These are phyloP conservation scores for Cheilosia variabilis DNA, from an alignment of 2,888 invertebrate species.

Conservation along the genomic window DNA sequence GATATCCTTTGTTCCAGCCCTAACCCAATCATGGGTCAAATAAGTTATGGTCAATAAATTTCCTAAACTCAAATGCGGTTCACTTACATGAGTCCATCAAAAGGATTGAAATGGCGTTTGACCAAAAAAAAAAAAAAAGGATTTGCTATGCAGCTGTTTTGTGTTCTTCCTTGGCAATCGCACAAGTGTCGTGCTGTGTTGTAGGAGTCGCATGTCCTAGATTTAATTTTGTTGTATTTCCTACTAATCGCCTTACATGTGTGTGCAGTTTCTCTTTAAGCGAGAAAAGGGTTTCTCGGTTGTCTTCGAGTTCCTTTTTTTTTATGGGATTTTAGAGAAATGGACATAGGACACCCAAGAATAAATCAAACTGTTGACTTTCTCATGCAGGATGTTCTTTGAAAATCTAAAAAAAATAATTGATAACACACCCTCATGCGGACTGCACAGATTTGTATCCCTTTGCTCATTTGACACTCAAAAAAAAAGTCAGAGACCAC, in stretches of 20 bases:
- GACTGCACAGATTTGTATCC: constrained; percentile 35
- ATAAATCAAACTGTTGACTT: constrained; percentile 62
- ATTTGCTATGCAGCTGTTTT: constrained; percentile 57
- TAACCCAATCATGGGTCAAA: constrained; percentile 59
- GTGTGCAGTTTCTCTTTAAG: constrained; percentile 45
- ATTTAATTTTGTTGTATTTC: constrained; percentile 57
- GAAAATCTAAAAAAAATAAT: constrained; percentile 35
- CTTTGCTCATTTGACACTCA: constrained; percentile 57
- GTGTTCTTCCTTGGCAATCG: background rate
- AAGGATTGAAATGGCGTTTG: constrained; percentile 61
- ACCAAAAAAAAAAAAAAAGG: constrained; percentile 43
- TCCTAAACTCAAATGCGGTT: constrained; percentile 40
- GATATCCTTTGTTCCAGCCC: constrained; percentile 34
- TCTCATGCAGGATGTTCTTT: constrained; percentile 67
- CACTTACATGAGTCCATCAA: constrained; percentile 41
- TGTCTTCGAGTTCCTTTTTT: constrained; percentile 8
- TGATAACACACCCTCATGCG: constrained; percentile 60
- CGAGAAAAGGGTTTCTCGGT: constrained; percentile 68
- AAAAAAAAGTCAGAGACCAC: constrained; percentile 21
- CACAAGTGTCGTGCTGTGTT: constrained; percentile 50
- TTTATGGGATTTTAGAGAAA: constrained; percentile 49
- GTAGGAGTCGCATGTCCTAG: constrained; percentile 62
- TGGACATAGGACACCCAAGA: constrained; percentile 64
- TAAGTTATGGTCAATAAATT: constrained; percentile 71
- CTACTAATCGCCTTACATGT: constrained; percentile 55